Conservation (phyloP, 2,797 vertebrate genomes). For the Prionace glauca region DNA sequence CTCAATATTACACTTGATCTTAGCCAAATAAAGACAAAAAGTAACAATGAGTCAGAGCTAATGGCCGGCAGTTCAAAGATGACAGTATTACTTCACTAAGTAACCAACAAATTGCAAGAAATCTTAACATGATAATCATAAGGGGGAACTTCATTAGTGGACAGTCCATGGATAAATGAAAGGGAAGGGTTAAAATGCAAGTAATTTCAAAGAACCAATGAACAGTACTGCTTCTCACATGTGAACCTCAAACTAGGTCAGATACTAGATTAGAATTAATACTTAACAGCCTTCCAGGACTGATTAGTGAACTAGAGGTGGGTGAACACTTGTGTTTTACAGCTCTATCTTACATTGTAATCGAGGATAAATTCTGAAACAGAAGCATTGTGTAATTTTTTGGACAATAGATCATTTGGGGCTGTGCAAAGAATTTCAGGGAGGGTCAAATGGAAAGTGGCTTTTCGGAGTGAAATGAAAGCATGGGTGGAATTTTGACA, state of each 20-base stretch:
- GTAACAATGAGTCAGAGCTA: background rate
- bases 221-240: background rate
- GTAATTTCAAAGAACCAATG: background rate
- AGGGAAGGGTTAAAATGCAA: background rate
- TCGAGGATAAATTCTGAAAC: background rate
- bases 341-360: background rate
- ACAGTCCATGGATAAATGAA: background rate
- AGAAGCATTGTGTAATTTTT: background rate
- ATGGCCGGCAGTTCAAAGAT: background rate
- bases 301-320: conserved; percentile 27
- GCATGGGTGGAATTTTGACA: background rate
- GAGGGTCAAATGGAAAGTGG: background rate
- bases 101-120: background rate
- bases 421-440: background rate
- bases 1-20: too few species aligned
- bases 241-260: conserved; percentile 5
- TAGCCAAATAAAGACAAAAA: background rate
- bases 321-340: background rate
- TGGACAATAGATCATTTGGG: background rate
- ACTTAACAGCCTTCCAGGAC: background rate
- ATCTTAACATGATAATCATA: background rate
- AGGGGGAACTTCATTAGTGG: background rate
- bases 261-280: background rate
- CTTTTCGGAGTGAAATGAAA: background rate
- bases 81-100: background rate